Conservation (phyloP, 2,113 vertebrate genomes). For the Mormyrus lacerda region DNA sequence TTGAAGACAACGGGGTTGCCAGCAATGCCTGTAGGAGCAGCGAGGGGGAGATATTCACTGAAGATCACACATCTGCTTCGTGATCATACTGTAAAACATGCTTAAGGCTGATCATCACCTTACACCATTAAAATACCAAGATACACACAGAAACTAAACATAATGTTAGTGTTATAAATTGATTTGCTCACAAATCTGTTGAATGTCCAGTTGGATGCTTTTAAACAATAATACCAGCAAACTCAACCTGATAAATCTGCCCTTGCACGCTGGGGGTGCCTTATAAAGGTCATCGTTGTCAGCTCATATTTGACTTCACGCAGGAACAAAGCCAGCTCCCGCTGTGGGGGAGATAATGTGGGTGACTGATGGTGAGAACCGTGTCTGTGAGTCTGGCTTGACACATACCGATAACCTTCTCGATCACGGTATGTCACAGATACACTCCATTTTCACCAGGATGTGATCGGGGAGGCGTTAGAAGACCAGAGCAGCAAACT, state of each 20-base stretch:
- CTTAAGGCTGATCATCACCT: neutral
- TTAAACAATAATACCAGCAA: no score
- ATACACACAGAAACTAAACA: neutral
- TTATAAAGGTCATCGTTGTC: neutral
- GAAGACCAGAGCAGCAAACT: neutral
- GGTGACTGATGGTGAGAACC: neutral
- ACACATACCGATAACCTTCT: neutral
- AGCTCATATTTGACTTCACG: neutral
- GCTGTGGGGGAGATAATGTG: neutral
- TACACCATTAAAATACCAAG: neutral
- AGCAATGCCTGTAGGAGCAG: slow-evolving; percentile 74
- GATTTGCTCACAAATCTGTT: neutral
- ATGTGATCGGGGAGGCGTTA: neutral
- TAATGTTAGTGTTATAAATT: neutral
- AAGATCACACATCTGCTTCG: neutral
- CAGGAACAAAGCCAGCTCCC: neutral
- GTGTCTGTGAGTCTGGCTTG: neutral
- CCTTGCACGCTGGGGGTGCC: neutral
- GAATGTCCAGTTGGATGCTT: no score
- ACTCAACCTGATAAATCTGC: no score
- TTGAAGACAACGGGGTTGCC: slow-evolving; percentile 89
- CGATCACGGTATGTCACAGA: neutral
- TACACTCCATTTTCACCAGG: neutral
- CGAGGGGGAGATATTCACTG: slow-evolving; percentile 7
- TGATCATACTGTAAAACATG: neutral